A percentile compares a stretch with the other conserved stretches of the same genome.
Conservation (phyloP, 2,888 invertebrate genomes). For the Chouioia cunea region DNA sequence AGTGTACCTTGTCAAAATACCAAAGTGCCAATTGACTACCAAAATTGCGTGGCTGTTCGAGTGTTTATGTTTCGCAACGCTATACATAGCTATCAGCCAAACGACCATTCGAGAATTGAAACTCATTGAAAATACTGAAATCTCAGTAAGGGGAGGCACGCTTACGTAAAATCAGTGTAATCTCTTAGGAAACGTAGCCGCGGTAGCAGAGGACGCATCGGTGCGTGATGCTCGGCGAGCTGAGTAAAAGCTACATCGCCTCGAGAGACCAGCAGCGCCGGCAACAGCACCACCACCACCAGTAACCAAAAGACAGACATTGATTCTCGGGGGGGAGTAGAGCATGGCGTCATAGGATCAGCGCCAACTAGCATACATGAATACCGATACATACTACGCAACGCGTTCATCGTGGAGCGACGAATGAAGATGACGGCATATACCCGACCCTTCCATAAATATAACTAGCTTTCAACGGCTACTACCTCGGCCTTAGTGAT, state of each 20-base stretch:
- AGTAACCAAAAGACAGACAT: constrained; percentile 54
- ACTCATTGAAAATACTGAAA: no score
- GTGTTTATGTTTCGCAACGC: no score
- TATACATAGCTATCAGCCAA: no score
- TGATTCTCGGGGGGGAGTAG: constrained; percentile 54
- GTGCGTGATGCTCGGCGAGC: background rate
- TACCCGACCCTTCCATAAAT: no score
- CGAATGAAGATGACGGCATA: constrained; percentile 26
- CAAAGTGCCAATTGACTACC: no score
- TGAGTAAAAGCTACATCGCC: constrained; percentile 1
- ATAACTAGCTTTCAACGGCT: constrained; percentile 17
- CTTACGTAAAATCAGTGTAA: no score
- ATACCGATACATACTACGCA: constrained; percentile 55
- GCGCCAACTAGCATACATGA: constrained; percentile 58
- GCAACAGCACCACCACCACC: no score
- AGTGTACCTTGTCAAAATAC: background rate
- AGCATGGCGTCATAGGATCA: constrained; percentile 19
- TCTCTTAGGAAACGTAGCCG: no score
- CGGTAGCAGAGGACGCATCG: no score
- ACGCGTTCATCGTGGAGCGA: background rate
- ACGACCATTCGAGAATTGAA: no score
- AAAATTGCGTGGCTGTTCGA: no score
- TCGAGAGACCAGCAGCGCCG: constrained; percentile 7
- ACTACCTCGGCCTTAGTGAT: constrained; percentile 17
- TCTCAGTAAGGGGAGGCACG: no score